phyloP scores from a whole-genome alignment of 1,140 invertebrate genomes.

The Ridgeia piscesae region DNA sequence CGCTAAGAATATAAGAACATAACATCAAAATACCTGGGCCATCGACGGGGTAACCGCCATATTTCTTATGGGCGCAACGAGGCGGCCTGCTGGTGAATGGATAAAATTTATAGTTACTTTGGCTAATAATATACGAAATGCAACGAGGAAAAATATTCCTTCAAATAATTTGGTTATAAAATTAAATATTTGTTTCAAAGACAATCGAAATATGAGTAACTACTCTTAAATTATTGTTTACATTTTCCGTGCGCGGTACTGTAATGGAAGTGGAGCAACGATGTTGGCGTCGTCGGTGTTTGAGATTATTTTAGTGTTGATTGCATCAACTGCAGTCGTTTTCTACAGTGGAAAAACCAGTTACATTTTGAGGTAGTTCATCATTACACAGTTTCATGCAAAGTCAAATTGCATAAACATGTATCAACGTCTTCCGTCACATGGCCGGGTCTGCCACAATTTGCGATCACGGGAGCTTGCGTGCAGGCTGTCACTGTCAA shows the following conservation, averaged over 20 bases:
- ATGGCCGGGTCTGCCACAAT: not conserved
- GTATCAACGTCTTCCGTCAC: not conserved
- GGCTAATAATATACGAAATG: not conserved
- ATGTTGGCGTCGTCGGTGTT: not conserved
- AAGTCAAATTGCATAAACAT: not conserved
- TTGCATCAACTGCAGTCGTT: not conserved
- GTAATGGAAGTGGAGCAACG: not conserved
- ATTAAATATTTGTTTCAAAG: not conserved
- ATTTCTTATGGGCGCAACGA: not conserved
- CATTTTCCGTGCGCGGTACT: not conserved
- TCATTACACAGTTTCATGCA: not conserved
- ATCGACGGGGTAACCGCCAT: conserved; percentile 3
- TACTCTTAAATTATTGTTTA: not conserved
- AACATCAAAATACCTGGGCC: not conserved
- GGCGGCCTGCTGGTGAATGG: not conserved
- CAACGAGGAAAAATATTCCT: not conserved
- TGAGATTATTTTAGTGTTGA: not conserved
- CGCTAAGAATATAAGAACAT: not conserved
- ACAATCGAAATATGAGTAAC: not conserved
- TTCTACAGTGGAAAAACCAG: not conserved
- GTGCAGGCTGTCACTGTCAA: too few species aligned
- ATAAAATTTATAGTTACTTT: not conserved
- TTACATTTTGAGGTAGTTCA: not conserved
- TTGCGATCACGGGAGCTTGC: too few species aligned
- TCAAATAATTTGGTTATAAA: not conserved